Conservation (phyloP, 1,140 invertebrate genomes). For the Stenopsyche tienmushanensis region DNA sequence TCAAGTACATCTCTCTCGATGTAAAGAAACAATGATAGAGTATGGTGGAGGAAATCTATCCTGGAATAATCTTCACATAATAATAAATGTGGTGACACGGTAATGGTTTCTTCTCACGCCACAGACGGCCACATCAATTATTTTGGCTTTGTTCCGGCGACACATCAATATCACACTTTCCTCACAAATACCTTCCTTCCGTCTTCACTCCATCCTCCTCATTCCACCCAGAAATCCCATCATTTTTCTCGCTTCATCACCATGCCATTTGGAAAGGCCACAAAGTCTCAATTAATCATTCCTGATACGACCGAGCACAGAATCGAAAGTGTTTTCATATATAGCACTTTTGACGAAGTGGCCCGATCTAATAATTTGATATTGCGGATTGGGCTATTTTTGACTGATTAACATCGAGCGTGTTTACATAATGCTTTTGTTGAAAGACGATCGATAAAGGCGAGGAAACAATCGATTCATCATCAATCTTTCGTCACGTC, state of each 20-base stretch:
- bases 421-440: too few relatives aligned
- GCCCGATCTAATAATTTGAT: not conserved
- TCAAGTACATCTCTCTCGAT: too few relatives aligned
- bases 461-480: too few relatives aligned
- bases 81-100: slow-evolving; percentile 22
- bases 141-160: slow-evolving; percentile 21
- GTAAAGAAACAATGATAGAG: not conserved
- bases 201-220: not conserved
- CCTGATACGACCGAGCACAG: not conserved
- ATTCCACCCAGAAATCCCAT: not conserved
- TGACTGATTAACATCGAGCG: too few relatives aligned
- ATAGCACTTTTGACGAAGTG: not conserved
- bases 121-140: slow-evolving; percentile 20
- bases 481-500: too few relatives aligned
- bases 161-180: slow-evolving; percentile 20
- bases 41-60: slow-evolving; percentile 1
- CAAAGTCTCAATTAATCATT: slow-evolving; percentile 20
- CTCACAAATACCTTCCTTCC: slow-evolving; percentile 4
- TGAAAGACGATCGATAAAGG: too few relatives aligned
- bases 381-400: too few relatives aligned
- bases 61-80: slow-evolving; percentile 10
- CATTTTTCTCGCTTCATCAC: not conserved
- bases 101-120: slow-evolving; percentile 22
- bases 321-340: slow-evolving; percentile 4
- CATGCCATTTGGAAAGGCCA: not conserved